A percentile compares a stretch with the other conserved stretches of the same genome.
These are phyloP conservation scores for Stictonetta naevosa DNA, from an alignment of 2,113 vertebrate genomes.

Conservation along the genomic window DNA sequence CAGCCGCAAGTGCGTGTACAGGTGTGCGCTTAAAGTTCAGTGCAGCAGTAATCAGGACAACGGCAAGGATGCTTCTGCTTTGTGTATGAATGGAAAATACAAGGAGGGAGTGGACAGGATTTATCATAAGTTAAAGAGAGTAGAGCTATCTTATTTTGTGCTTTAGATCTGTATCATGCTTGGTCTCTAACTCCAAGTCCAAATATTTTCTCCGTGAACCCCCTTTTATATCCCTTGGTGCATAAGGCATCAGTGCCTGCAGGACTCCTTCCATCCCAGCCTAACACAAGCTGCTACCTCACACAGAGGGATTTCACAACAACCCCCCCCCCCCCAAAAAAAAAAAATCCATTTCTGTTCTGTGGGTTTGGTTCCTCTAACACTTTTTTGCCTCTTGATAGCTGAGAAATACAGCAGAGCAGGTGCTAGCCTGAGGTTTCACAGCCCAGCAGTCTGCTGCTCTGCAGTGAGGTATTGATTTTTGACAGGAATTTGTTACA, in stretches of 20 bases:
- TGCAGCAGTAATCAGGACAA: background rate
- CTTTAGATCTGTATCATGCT: background rate
- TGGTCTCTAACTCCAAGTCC: background rate
- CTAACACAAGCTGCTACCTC: background rate
- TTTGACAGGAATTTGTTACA: background rate
- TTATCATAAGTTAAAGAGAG: background rate
- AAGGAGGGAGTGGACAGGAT: background rate
- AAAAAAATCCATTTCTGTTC: background rate
- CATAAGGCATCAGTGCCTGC: background rate
- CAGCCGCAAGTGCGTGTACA: background rate
- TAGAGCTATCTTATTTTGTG: background rate
- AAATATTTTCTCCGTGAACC: background rate
- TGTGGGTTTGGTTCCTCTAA: background rate
- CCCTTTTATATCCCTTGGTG: background rate
- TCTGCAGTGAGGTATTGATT: background rate
- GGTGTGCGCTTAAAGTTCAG: background rate
- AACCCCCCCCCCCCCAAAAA: too few relatives aligned
- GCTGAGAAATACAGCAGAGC: background rate
- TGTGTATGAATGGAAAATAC: background rate
- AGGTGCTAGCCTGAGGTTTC: background rate
- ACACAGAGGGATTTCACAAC: background rate
- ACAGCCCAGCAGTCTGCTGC: background rate
- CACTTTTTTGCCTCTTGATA: background rate
- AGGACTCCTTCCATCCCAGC: background rate
- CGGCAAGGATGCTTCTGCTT: background rate